Percentiles rank a stretch among this genome's conserved stretches.
Evolutionary conservation across 2,888 invertebrate species (phyloP).

Genomic region (Arenicola marina): DNA sequence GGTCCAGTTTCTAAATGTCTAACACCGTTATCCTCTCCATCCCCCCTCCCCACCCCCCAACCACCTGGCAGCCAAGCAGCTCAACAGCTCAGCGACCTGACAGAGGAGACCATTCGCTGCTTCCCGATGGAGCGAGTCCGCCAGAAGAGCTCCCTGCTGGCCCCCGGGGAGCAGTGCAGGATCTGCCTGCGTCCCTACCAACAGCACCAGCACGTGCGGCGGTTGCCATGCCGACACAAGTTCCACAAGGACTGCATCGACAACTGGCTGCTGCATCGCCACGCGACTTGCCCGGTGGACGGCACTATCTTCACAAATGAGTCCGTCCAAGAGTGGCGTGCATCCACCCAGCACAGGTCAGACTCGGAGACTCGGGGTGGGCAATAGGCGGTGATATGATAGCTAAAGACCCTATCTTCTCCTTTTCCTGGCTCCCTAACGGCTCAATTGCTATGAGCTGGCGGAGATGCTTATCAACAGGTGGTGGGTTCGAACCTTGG

Average conservation of each 20-base stretch:
- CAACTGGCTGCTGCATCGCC: constrained; percentile 59
- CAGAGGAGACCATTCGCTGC: constrained; percentile 49
- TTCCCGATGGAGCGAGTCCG: constrained; percentile 53
- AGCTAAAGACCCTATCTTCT: no score
- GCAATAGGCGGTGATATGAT: no score
- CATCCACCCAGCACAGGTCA: no score
- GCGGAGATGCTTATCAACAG: no score
- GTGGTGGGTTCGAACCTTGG: no score
- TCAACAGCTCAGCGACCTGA: constrained; percentile 39
- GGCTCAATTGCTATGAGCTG: no score
- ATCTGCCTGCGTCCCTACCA: constrained; percentile 56
- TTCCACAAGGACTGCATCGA: constrained; percentile 61
- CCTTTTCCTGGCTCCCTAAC: no score
- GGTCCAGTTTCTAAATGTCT: no score
- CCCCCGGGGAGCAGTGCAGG: constrained; percentile 58
- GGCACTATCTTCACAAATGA: constrained; percentile 37
- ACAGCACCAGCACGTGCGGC: constrained; percentile 45
- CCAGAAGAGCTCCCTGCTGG: constrained; percentile 44
- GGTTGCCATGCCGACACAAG: constrained; percentile 59
- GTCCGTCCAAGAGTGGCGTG: constrained; percentile 24
- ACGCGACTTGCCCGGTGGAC: constrained; percentile 58
- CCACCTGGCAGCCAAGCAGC: constrained; percentile 15
- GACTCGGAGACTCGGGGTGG: no score
- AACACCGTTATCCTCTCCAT: no score
- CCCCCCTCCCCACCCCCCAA: no score